Conservation (phyloP, 2,113 vertebrate genomes). For the Martes martes region DNA sequence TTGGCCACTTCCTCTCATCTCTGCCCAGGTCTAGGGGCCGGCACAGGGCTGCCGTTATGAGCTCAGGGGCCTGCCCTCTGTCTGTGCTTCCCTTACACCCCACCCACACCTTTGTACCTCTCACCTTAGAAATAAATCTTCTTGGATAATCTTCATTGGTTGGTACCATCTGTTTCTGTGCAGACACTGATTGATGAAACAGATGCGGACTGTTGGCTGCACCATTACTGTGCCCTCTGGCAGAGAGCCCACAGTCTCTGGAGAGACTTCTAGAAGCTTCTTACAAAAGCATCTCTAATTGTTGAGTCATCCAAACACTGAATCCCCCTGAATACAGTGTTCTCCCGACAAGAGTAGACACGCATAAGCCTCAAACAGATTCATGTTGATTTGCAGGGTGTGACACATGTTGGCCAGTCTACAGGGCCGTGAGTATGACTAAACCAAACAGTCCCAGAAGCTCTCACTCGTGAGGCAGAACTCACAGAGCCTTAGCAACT, state of each 20-base stretch:
- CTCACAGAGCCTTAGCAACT: neutral
- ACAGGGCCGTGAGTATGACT: neutral
- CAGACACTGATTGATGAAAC: neutral
- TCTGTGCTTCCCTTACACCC: neutral
- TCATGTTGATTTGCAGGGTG: neutral
- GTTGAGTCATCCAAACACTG: neutral
- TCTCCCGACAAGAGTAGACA: neutral
- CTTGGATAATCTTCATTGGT: neutral
- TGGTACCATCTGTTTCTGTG: neutral
- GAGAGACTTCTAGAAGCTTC: neutral
- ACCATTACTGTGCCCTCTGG: neutral
- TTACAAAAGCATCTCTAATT: neutral
- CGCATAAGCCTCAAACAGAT: neutral
- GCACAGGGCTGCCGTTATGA: accelerated
- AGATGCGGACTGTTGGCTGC: neutral
- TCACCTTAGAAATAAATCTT: neutral
- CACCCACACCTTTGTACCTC: neutral
- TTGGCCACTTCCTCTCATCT: neutral
- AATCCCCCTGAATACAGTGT: neutral
- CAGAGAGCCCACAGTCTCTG: neutral
- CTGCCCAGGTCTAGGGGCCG: accelerated
- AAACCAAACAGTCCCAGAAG: neutral
- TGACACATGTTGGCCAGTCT: neutral
- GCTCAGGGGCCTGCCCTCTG: neutral
- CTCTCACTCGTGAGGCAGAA: neutral